Conservation (phyloP, 1,140 invertebrate species). For the Chrysomallon squamiferum region DNA sequence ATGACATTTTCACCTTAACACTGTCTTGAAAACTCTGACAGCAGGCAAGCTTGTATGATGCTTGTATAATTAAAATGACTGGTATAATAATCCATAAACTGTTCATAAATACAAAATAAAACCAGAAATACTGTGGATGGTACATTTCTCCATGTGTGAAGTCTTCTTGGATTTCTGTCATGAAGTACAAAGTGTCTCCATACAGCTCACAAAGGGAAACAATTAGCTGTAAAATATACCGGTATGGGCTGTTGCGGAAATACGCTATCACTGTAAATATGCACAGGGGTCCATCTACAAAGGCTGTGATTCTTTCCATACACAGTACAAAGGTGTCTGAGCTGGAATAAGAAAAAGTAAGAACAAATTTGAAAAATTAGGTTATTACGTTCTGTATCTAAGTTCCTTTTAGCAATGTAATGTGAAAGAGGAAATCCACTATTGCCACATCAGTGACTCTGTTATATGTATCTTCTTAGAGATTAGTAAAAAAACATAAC, state of each 20-base stretch:
- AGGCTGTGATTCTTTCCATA: slow-evolving; percentile 60
- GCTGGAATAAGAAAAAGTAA: slow-evolving; percentile 38
- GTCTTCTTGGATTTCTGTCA: slow-evolving; percentile 52
- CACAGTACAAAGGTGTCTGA: slow-evolving; percentile 58
- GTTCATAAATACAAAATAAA: slow-evolving; percentile 62
- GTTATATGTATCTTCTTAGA: no score
- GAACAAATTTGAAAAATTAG: no score
- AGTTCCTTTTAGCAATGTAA: no score
- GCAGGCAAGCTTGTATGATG: slow-evolving; percentile 14
- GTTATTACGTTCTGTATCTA: no score
- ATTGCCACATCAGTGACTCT: no score
- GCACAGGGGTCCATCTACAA: slow-evolving; percentile 58
- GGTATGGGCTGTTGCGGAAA: slow-evolving; percentile 33
- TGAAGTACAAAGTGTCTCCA: slow-evolving; percentile 56
- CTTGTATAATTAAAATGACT: slow-evolving; percentile 39
- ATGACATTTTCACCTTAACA: no score
- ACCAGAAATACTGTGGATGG: slow-evolving; percentile 59
- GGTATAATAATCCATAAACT: slow-evolving; percentile 60
- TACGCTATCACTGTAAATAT: slow-evolving; percentile 46
- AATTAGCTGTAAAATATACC: slow-evolving; percentile 54
- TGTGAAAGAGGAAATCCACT: no score
- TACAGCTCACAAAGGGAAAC: slow-evolving; percentile 60
- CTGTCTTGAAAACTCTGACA: slow-evolving; percentile 7
- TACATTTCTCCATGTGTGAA: slow-evolving; percentile 52
- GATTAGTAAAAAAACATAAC: no score